Conservation (phyloP, 2,797 vertebrate species). For the Decapterus maruadsi region DNA sequence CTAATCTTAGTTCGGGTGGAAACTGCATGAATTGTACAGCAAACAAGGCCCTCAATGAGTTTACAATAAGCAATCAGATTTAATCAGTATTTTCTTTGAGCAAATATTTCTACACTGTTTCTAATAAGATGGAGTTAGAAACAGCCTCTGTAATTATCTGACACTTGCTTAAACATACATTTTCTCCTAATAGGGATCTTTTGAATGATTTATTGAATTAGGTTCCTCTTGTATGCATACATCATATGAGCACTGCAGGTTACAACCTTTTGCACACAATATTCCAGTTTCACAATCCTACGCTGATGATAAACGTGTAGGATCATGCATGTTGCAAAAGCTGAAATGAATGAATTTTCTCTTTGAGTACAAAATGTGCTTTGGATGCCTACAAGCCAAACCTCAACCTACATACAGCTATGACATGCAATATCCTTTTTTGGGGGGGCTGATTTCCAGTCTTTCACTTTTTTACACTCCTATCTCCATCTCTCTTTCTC, state of each 20-base stretch:
- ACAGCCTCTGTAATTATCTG: slow-evolving; percentile 8
- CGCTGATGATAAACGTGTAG: slow-evolving; percentile 12
- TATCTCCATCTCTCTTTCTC: slow-evolving; percentile 16
- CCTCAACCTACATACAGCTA: background rate
- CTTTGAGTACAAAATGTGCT: no score
- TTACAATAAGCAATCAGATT: slow-evolving; percentile 56
- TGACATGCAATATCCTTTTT: background rate
- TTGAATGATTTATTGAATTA: background rate
- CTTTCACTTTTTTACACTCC: background rate
- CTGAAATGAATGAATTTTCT: slow-evolving; percentile 8
- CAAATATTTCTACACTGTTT: slow-evolving; percentile 6
- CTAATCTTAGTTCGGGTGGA: slow-evolving; percentile 49
- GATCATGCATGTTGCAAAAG: slow-evolving; percentile 31
- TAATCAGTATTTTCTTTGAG: slow-evolving; percentile 29
- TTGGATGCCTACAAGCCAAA: background rate
- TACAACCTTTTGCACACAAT: background rate
- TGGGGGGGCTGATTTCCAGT: background rate
- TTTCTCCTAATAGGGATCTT: background rate
- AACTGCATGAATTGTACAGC: background rate
- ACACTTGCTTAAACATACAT: background rate
- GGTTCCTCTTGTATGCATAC: background rate
- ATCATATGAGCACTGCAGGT: background rate
- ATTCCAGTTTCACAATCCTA: background rate
- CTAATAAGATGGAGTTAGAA: slow-evolving; percentile 13
- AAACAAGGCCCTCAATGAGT: slow-evolving; percentile 10